Evolutionary conservation across 2,888 invertebrate genomes (phyloP), one percentile per base, ranked within the genome.

Genomic region (Melanostoma scalare): DNA sequence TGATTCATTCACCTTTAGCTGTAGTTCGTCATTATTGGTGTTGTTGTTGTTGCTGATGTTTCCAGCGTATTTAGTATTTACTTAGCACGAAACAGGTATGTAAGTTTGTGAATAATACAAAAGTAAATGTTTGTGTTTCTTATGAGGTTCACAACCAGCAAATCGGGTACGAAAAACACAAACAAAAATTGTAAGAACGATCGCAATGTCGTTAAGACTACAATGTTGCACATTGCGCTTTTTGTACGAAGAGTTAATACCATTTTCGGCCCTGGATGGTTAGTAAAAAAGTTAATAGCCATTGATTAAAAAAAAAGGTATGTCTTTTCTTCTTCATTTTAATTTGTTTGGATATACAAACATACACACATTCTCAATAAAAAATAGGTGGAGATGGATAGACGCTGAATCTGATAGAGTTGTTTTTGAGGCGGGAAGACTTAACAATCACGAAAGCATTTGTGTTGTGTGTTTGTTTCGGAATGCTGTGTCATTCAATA

Each of bases 1-100:
- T 81, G 81, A 81, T 81, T 81, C 81, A 81, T 81, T 81, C 81
- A 81, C 81, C 81, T 81, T 76, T 81, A 33, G 67, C 9, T 53
- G 44, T 46, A 61, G 55, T 76, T 65, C 46, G 63, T 69, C 52
- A 50, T 40, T 50, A 63, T 46, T 46, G 8, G 42, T 46, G 10
- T 58, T 71, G 44, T 58, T 67, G 40, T 40, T 30, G 60, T 68
- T 68, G 33, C 33, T 67, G 44, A 40, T 69, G 52, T 40, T 55
- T 20, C 36, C 44, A 10, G 3, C 4, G 42, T 67, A 38, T 60
- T 68, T 58, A 6, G 20, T 58, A 8, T 48, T 63, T 63, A 6
- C 40, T 36, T 58, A 58, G 4, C 9, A 30, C 60, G 42, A 79
- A 73, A 67, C 69, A 58, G 69, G 74, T 80, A 63, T 61, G 30